Percentiles rank a stretch among this genome's conserved stretches.
These are phyloP conservation scores for Rhizomys pruinosus DNA, from an alignment of 2,113 vertebrate species.

Conservation along the genomic window DNA sequence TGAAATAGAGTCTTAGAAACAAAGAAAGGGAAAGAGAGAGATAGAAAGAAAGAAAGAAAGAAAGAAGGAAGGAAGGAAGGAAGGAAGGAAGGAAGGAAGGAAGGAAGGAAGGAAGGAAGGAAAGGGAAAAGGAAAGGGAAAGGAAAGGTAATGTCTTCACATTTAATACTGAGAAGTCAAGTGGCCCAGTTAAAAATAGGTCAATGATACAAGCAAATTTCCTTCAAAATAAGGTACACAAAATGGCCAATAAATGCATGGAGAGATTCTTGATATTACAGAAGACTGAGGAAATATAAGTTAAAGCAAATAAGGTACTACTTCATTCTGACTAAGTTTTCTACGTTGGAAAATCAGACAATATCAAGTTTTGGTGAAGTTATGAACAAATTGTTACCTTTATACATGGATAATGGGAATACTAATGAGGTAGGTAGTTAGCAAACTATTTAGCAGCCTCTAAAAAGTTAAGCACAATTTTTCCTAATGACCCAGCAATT, in stretches of 20 bases:
- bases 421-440: neutral
- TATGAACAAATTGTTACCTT: neutral
- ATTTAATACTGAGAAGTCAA: neutral
- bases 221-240: neutral
- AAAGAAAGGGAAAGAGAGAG: neutral
- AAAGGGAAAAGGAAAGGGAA: neutral
- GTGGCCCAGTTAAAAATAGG: neutral
- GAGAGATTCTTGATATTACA: neutral
- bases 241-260: neutral
- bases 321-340: neutral
- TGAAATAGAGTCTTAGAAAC: neutral
- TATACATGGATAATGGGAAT: neutral
- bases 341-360: neutral
- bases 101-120: neutral
- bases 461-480: neutral
- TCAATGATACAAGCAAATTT: conserved; percentile 11
- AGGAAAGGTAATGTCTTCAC: neutral
- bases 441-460: neutral
- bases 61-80: accelerated
- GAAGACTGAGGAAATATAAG: neutral
- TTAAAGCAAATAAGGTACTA: neutral
- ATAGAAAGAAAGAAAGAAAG: too few species aligned
- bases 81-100: neutral
- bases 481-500: neutral
- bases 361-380: neutral